A percentile compares a stretch with the other conserved stretches of the same genome.
These are phyloP conservation scores for Acanthosepion esculentum DNA, from an alignment of 2,888 invertebrate species.

Conservation along the genomic window DNA sequence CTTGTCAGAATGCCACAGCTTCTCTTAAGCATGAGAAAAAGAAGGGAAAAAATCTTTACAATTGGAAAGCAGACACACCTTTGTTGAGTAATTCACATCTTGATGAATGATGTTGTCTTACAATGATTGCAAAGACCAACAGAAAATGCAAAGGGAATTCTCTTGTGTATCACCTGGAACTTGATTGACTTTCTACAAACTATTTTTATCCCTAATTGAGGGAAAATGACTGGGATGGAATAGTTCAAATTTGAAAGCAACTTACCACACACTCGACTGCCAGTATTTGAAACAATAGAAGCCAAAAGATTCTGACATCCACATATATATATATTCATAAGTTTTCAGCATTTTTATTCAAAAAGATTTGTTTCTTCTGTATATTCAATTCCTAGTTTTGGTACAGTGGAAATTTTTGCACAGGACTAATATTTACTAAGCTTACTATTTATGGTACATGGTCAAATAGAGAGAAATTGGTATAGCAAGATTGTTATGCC, in stretches of 20 bases:
- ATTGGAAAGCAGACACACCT: not conserved
- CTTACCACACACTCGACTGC: not conserved
- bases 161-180: not conserved
- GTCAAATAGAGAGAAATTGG: too few relatives aligned
- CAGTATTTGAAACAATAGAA: not conserved
- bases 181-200: not conserved
- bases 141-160: not conserved
- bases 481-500: too few relatives aligned
- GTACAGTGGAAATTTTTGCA: too few relatives aligned
- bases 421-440: too few relatives aligned
- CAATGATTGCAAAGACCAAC: not conserved
- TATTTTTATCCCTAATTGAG: not conserved
- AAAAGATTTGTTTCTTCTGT: too few relatives aligned
- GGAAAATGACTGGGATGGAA: not conserved
- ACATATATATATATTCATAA: not conserved
- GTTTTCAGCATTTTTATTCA: not conserved
- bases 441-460: too few relatives aligned
- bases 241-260: not conserved
- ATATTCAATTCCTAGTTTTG: too few relatives aligned
- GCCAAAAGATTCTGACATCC: not conserved
- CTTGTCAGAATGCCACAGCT: not conserved
- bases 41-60: not conserved
- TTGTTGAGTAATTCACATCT: not conserved
- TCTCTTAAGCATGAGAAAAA: not conserved
- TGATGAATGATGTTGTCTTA: constrained; percentile 33